Evolutionary conservation across 2,113 vertebrate genomes (phyloP).

Genomic region (Indicator maculatus): DNA sequence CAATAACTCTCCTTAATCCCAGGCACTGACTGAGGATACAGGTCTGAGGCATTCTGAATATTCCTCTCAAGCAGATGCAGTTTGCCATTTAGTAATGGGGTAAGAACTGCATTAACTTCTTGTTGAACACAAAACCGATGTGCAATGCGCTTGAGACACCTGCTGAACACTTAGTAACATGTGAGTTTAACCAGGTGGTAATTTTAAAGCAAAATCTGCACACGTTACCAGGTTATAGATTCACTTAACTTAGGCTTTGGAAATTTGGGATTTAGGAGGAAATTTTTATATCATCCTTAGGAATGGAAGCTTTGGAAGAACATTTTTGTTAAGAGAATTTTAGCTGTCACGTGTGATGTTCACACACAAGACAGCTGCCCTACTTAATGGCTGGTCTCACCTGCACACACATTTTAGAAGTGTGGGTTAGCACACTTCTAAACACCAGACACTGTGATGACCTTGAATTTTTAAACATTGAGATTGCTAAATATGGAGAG

Average conservation of each 20-base stretch:
- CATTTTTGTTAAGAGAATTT: neutral
- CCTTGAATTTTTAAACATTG: neutral
- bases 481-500: neutral
- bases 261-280: neutral
- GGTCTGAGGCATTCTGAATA: neutral
- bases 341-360: rapidly evolving
- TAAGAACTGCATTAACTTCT: neutral
- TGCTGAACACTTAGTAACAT: neutral
- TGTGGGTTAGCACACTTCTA: neutral
- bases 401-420: neutral
- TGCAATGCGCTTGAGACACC: neutral
- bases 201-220: neutral
- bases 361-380: neutral
- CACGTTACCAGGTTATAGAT: neutral
- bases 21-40: neutral
- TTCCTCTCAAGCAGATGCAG: neutral
- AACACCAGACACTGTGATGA: neutral
- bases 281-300: neutral
- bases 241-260: neutral
- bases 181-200: neutral
- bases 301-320: neutral
- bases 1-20: neutral
- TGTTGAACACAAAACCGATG: neutral
- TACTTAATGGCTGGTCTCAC: neutral
- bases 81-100: neutral